Base-by-base conservation (phyloP, 2,888 invertebrate species). In the Pheosia tremula region DNA sequence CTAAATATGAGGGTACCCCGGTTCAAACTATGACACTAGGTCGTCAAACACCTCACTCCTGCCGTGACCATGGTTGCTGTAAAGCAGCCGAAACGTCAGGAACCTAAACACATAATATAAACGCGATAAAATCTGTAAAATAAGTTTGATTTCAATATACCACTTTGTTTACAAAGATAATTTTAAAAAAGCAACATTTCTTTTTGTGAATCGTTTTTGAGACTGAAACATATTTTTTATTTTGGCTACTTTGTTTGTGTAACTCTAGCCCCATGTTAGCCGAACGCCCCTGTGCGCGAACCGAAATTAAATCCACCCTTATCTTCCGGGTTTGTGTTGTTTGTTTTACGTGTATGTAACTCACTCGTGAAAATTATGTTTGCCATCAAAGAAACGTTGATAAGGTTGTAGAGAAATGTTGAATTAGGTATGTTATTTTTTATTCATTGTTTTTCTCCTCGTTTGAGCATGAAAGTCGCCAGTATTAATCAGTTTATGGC, bases 301-400 rank as follows among this genome's bases (percentile, higher is more conserved):
- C 60, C 56, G 55, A 66, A 68, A 69, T 71, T 53, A 69, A 73
- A 72, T 66, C 63, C 36, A 39, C 37, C 49, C 64, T 64, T 65
- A 67, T 61, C 57, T 60, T 41, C 36, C 55, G 5, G 49, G 39
- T 58, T 55, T 63, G 50, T 67, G 65, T 64, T 63, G 49, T 61
- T 67, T 63, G 37, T 58, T 62, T 54, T 60, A 59, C 39, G 7
- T 41, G 41, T 43, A 54, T 49, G 53, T 45, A 37, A 24, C 37
- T 43, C 43, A 52, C 54, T 47, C 9, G 11, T 57, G 9, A 54
- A 60, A 56, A 61, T 57, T 45, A 41, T 47, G 41, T 43, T 57
- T 43, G 45, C 50, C 8, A 54, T 59, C 36, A 53, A 57, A 57
- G 7, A n/a, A 13, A 60, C 11, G 6, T 6, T 9, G 13, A 8